A percentile compares a stretch with the other conserved stretches of the same genome.
Conservation (phyloP, 2,797 vertebrate genomes). For the Prunella strophiata region DNA sequence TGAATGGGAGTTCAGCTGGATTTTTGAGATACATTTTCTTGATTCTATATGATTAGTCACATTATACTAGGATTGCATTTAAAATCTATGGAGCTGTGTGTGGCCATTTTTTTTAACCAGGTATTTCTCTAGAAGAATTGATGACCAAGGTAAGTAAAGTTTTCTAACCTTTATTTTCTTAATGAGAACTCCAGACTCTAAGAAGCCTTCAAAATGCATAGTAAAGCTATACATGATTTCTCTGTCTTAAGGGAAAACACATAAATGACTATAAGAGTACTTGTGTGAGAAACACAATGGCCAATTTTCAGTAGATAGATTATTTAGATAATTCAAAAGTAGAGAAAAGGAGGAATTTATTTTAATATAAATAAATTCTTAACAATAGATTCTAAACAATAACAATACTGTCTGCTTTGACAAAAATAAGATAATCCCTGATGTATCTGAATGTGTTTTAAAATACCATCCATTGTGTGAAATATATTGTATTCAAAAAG, state of each 20-base stretch:
- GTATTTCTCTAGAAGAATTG: not conserved
- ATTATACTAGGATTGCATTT: not conserved
- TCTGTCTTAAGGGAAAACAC: not conserved
- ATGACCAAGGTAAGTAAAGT: not conserved
- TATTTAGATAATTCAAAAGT: not conserved
- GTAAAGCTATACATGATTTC: not conserved
- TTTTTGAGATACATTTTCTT: not conserved
- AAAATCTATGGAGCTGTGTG: not conserved
- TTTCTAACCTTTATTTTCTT: not conserved
- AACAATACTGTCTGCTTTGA: not conserved
- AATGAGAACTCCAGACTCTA: not conserved
- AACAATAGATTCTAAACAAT: not conserved
- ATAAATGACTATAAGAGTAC: not conserved
- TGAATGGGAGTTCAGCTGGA: not conserved
- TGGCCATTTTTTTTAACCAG: not conserved
- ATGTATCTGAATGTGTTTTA: not conserved
- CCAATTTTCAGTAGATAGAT: not conserved
- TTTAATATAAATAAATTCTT: not conserved
- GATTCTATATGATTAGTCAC: not conserved
- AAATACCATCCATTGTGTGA: not conserved
- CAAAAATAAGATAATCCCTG: not conserved
- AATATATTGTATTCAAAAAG: not conserved
- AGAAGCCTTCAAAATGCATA: not conserved
- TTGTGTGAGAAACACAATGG: not conserved
- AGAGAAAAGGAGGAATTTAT: not conserved